A percentile compares a stretch with the other conserved stretches of the same genome.
Conservation (phyloP, 2,888 invertebrate genomes). For the Macrosoma leucophasiata region DNA sequence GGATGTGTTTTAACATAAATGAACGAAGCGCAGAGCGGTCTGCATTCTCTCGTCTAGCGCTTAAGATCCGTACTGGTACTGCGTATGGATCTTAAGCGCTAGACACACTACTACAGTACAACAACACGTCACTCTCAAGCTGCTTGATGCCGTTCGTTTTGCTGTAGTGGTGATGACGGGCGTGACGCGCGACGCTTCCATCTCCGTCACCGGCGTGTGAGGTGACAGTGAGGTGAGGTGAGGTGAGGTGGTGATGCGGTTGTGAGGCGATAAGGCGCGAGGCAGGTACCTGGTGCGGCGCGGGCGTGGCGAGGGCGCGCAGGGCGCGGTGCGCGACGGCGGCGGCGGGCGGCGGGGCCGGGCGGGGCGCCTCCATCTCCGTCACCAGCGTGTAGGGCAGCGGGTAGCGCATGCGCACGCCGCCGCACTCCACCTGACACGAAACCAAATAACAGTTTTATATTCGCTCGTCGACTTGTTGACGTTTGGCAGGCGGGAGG, state of each 20-base stretch:
- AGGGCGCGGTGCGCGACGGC: slow-evolving; percentile 34
- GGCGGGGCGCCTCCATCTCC: slow-evolving; percentile 82
- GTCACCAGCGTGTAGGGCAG: slow-evolving; percentile 94
- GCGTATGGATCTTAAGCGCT: too few species aligned
- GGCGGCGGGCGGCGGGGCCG: slow-evolving; percentile 35
- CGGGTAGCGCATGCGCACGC: slow-evolving; percentile 96
- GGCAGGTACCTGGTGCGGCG: slow-evolving; percentile 42
- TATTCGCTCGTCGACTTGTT: neutral
- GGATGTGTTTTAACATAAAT: too few species aligned
- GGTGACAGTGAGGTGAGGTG: slow-evolving; percentile 87
- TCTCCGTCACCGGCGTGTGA: slow-evolving; percentile 93
- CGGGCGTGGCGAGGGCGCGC: slow-evolving; percentile 48
- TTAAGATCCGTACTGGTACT: too few species aligned
- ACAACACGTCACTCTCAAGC: too few species aligned
- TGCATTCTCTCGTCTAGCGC: too few species aligned
- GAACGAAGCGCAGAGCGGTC: too few species aligned
- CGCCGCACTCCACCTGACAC: slow-evolving; percentile 82
- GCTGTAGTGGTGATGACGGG: slow-evolving; percentile 36
- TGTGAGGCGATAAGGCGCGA: too few species aligned
- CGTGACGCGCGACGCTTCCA: slow-evolving; percentile 78
- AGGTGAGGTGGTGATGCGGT: too few species aligned
- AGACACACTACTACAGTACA: too few species aligned
- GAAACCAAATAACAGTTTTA: slow-evolving; percentile 9
- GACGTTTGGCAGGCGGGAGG: neutral
- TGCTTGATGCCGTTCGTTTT: too few species aligned